Conservation (phyloP, 1,140 invertebrate species). For the Pseudomyrmex cubaensis region DNA sequence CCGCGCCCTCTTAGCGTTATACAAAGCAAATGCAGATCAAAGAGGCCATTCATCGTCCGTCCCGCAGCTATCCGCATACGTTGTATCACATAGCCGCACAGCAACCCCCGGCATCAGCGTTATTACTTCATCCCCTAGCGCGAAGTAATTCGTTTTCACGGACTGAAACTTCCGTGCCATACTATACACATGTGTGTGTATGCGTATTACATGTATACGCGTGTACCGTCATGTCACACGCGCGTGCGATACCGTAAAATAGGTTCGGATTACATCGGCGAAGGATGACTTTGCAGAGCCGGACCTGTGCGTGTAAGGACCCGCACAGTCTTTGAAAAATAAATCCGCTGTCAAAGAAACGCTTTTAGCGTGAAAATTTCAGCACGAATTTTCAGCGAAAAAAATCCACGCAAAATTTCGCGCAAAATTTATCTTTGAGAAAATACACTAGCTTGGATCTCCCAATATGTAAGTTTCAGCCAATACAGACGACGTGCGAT, state of each 20-base stretch:
- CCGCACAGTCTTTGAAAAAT: neutral
- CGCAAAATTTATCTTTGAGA: neutral
- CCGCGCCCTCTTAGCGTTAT: conserved; percentile 58
- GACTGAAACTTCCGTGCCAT: conserved; percentile 22
- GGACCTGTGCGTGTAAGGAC: neutral
- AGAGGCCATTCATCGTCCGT: conserved; percentile 80
- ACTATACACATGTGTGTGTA: too few species aligned
- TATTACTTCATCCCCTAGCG: conserved; percentile 75
- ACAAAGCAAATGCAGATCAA: conserved; percentile 79
- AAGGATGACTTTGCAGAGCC: neutral
- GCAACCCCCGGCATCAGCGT: conserved; percentile 74
- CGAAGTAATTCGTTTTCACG: conserved; percentile 56
- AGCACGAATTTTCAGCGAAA: neutral
- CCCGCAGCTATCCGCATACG: conserved; percentile 62
- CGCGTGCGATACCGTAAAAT: conserved; percentile 46
- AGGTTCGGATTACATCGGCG: conserved; percentile 12
- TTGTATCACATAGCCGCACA: conserved; percentile 61
- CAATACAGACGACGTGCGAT: conserved; percentile 4
- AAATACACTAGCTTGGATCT: too few species aligned
- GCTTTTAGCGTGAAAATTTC: conserved; percentile 7
- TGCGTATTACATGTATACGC: too few species aligned
- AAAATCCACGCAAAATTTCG: neutral
- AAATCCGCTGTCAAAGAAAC: neutral
- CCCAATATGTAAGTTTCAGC: neutral
- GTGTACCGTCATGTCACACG: conserved; percentile 12